These are phyloP conservation scores for Colossoma macropomum DNA, from an alignment of 2,113 vertebrate species.

Conservation along the genomic window DNA sequence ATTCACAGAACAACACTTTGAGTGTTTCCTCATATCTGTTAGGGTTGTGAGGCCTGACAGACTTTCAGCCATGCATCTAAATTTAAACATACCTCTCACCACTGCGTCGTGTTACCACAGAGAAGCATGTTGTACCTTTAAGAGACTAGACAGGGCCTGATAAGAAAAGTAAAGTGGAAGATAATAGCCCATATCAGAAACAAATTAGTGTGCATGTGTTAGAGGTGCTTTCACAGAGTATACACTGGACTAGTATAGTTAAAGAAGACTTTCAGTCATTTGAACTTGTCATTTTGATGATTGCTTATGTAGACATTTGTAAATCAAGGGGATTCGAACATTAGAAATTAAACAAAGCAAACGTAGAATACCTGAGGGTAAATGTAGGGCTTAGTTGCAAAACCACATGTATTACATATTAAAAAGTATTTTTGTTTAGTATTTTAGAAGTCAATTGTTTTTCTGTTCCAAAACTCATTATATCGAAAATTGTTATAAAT, in stretches of 20 bases:
- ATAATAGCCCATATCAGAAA: conserved; percentile 21
- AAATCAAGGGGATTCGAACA: too few species aligned
- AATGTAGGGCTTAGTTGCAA: too few species aligned
- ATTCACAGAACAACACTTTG: conserved; percentile 25
- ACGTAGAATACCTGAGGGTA: too few species aligned
- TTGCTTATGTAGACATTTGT: too few species aligned
- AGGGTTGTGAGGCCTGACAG: conserved; percentile 40
- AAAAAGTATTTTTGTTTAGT: too few species aligned
- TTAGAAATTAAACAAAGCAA: too few species aligned
- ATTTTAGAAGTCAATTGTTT: too few species aligned
- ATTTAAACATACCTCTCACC: conserved; percentile 48
- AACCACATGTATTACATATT: too few species aligned
- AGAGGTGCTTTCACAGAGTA: not conserved
- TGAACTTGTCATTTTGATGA: not conserved
- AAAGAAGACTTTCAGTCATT: not conserved
- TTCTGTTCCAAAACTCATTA: too few species aligned
- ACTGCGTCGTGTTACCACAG: conserved; percentile 40
- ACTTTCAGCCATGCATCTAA: conserved; percentile 48
- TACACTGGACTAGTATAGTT: not conserved
- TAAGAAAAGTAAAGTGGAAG: conserved; percentile 21
- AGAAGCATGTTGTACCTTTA: conserved; percentile 27
- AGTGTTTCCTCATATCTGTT: conserved; percentile 34
- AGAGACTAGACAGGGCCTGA: conserved; percentile 22
- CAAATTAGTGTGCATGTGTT: not conserved
- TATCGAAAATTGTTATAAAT: too few species aligned